Conservation (phyloP, 2,888 invertebrate genomes). For the Trachelus stipa region DNA sequence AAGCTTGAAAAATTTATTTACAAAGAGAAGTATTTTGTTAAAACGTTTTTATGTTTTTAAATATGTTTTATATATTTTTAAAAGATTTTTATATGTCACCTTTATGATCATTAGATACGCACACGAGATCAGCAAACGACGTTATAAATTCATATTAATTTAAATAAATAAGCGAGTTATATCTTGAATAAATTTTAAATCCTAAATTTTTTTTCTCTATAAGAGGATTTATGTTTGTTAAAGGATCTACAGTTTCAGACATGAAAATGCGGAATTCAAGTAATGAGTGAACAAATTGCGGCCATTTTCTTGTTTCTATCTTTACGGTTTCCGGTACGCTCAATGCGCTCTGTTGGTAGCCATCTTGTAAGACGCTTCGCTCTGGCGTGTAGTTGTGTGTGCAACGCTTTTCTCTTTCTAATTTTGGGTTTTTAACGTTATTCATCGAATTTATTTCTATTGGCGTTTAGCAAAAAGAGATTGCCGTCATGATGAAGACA, state of each 20-base stretch:
- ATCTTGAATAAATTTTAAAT: not conserved
- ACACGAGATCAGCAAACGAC: not conserved
- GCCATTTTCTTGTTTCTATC: not conserved
- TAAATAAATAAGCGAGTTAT: not conserved
- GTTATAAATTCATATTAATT: not conserved
- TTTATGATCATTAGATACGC: not conserved
- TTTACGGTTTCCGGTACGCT: conserved; percentile 33
- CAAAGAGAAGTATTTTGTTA: not conserved
- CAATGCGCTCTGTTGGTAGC: conserved; percentile 31
- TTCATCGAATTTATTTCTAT: conserved; percentile 14
- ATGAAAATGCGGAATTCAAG: not conserved
- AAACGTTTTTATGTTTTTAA: not conserved
- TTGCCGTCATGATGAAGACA: conserved; percentile 39
- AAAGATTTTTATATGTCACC: not conserved
- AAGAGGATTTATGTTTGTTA: not conserved
- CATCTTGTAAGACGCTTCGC: conserved; percentile 55
- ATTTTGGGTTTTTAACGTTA: conserved; percentile 24
- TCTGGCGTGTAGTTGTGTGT: conserved; percentile 37
- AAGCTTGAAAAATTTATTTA: not conserved
- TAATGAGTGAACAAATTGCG: not conserved
- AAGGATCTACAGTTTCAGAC: not conserved
- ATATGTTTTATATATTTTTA: no score
- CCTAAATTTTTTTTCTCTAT: not conserved
- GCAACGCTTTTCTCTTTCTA: conserved; percentile 32
- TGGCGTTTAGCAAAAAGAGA: conserved; percentile 12